Evolutionary conservation across 2,888 invertebrate genomes (phyloP).

Genomic region (Oscheius sp.): DNA sequence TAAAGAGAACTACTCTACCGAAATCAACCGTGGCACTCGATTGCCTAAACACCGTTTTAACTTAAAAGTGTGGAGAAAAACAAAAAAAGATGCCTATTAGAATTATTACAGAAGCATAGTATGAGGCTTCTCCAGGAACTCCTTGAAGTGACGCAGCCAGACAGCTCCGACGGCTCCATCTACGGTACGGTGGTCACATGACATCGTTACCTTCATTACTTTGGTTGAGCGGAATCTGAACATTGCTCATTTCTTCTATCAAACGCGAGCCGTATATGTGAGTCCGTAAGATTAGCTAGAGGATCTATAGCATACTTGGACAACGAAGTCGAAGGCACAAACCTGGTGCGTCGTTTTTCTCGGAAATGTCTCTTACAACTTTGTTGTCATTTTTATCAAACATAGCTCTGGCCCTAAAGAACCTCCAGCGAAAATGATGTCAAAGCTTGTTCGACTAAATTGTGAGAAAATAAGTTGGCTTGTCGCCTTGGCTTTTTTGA

Average conservation of each 20-base stretch:
- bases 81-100: constrained; percentile 19
- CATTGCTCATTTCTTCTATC: background rate
- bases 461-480: no score
- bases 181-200: constrained; percentile 95
- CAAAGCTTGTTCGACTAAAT: no score
- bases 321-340: no score
- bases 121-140: constrained; percentile 89
- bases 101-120: constrained; percentile 87
- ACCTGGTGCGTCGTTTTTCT: no score
- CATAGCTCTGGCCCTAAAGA: no score
- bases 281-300: background rate
- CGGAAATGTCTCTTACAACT: no score
- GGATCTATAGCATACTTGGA: no score
- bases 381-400: no score
- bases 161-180: constrained; percentile 97
- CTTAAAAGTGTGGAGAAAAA: constrained; percentile 16
- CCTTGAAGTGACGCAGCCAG: constrained; percentile 91
- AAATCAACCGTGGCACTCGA: constrained; percentile 10
- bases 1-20: background rate
- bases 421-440: no score
- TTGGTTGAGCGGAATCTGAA: constrained; percentile 77
- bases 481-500: background rate
- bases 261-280: background rate
- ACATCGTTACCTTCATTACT: constrained; percentile 89
- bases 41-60: constrained; percentile 30